Percentiles rank a stretch among this genome's conserved stretches.
Evolutionary conservation across 1,140 invertebrate genomes (phyloP).

Genomic region (Colletes latitarsis): DNA sequence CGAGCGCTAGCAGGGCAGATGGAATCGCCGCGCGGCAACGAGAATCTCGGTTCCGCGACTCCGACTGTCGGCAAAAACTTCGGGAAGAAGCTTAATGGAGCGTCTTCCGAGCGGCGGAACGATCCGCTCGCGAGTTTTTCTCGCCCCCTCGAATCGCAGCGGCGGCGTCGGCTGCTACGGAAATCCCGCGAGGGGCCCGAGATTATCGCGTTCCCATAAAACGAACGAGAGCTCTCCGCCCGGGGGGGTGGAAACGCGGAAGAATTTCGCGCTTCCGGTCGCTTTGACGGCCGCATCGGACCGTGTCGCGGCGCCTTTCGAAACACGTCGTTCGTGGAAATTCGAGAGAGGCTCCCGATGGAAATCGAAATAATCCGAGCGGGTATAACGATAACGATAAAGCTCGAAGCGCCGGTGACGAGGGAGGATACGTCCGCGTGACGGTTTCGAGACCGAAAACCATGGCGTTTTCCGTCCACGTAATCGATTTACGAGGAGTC

Average conservation of each 20-base stretch:
- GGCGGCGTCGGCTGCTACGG: not conserved
- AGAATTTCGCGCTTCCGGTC: constrained; percentile 35
- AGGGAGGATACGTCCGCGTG: not conserved
- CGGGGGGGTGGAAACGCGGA: constrained; percentile 9
- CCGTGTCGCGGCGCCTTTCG: not conserved
- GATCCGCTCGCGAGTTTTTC: constrained; percentile 41
- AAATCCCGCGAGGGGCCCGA: constrained; percentile 32
- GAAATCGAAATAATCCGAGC: constrained; percentile 24
- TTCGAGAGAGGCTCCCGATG: not conserved
- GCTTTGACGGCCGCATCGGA: not conserved
- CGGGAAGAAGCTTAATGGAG: constrained; percentile 50
- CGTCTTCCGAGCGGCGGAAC: constrained; percentile 22
- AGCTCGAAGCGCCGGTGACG: not conserved
- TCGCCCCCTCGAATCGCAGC: constrained; percentile 22
- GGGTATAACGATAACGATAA: constrained; percentile 34
- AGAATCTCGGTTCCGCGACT: constrained; percentile 39
- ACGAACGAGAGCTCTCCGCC: constrained; percentile 2
- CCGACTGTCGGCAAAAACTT: constrained; percentile 10
- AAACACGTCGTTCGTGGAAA: not conserved
- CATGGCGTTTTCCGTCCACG: constrained; percentile 45
- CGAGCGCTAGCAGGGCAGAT: not conserved
- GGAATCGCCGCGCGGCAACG: constrained; percentile 32
- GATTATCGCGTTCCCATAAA: constrained; percentile 50
- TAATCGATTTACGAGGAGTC: constrained; percentile 56
- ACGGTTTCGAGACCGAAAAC: constrained; percentile 17